Evolutionary conservation across 2,797 vertebrate genomes (phyloP).

Genomic region (Cryptoprocta ferox): DNA sequence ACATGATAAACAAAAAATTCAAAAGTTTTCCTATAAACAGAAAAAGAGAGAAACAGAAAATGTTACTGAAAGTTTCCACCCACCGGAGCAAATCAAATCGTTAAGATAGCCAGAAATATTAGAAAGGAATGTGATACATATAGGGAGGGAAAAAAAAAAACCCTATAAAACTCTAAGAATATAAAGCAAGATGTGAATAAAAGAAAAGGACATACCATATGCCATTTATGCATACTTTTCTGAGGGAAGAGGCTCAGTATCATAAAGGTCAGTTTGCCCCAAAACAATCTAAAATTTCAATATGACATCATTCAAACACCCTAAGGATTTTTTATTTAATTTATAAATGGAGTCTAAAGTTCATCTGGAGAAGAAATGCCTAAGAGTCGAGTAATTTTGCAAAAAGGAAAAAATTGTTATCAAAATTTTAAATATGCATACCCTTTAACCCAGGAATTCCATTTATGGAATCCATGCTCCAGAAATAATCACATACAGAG

Average conservation of each 20-base stretch:
- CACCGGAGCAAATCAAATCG: conserved; percentile 27
- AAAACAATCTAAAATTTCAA: conserved; percentile 37
- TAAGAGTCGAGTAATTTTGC: neutral
- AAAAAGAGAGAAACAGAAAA: neutral
- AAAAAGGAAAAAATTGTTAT: neutral
- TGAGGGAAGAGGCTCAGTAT: neutral
- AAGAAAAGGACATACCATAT: neutral
- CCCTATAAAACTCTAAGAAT: conserved; percentile 1
- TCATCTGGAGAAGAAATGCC: neutral
- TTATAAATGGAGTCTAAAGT: conserved; percentile 38
- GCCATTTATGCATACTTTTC: neutral
- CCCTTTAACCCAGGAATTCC: neutral
- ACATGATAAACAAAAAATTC: neutral
- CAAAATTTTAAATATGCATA: conserved; percentile 13
- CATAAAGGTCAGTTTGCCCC: neutral
- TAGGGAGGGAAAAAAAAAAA: rapidly evolving
- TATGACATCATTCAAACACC: conserved; percentile 45
- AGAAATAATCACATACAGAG: conserved; percentile 38
- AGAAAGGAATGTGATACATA: neutral
- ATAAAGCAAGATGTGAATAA: conserved; percentile 15
- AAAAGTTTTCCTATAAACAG: neutral
- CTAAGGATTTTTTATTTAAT: conserved; percentile 17
- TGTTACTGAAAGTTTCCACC: neutral
- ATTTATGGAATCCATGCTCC: neutral
- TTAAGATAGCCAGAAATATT: neutral